Base-by-base conservation (phyloP, 1,140 invertebrate species). In the Meteorus sp. region DNA sequence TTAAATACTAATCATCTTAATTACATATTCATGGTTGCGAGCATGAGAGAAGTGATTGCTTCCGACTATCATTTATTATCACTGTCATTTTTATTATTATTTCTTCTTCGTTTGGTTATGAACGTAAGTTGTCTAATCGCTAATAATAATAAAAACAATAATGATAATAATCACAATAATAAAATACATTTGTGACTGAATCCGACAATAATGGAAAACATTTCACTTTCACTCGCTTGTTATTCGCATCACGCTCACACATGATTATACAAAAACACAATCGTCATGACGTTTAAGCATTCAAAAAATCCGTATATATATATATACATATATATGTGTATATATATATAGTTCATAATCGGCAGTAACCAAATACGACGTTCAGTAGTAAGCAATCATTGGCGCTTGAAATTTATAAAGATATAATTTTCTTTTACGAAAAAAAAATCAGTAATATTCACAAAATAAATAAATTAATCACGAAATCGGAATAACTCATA, bases 1-100 rank as follows among this genome's bases (percentile, higher is more conserved):
- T 76, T 76, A 77, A 70, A 61, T n/a, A n/a, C n/a, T n/a, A n/a
- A 68, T 23, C 27, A 56, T 63, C 66, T 74, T 35, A 11, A 61
- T n/a, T n/a, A 27, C 23, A 53, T 63, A 63, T 55, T 63, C 55
- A 61, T 44, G 35, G 57, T 63, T 56, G 62, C 58, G n/a, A n/a
- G 60, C 57, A 57, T 41, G 48, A 33, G 59, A 44, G 55, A 57
- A 60, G 63, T 58, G 57, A 63, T 62, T 56, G 55, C 43, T 59
- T 58, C 56, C 29, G 41, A 50, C 59, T 43, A 47, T 37, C 37
- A 25, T 9, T n/a, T 29, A 29, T 29, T 9, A 29, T 43, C 41
- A 44, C 25, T 45, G 51, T 41, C 47, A 51, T 13, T 41, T 44
- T 13, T 39, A 39, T 2, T 39, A 15, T n/a, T 39, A 3, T 39